phyloP scores from a whole-genome alignment of 2,888 invertebrate genomes.

The Chromoteleia sp. region DNA sequence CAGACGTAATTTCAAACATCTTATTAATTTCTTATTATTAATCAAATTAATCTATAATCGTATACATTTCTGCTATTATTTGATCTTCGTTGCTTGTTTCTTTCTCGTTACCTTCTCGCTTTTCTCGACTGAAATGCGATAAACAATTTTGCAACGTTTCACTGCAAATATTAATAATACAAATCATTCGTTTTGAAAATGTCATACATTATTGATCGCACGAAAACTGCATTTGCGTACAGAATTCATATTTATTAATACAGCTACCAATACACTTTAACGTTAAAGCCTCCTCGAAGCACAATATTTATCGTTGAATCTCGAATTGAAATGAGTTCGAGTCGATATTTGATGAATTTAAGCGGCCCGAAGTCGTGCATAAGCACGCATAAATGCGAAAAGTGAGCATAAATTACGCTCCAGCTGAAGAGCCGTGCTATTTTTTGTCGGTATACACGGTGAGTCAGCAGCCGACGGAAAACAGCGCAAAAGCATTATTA shows the following conservation, averaged over 20 bases:
- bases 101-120: too few species aligned
- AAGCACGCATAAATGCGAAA: conserved; percentile 51
- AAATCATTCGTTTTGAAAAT: too few species aligned
- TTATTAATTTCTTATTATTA: too few species aligned
- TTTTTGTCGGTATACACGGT: conserved; percentile 47
- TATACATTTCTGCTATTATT: too few species aligned
- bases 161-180: too few species aligned
- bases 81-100: too few species aligned
- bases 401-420: conserved; percentile 56
- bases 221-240: conserved; percentile 18
- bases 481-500: conserved; percentile 48
- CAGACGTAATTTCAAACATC: too few species aligned
- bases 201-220: neutral
- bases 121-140: too few species aligned
- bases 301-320: conserved; percentile 23
- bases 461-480: conserved; percentile 53
- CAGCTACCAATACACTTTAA: neutral
- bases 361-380: conserved; percentile 21
- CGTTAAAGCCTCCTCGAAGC: conserved; percentile 6
- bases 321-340: conserved; percentile 27
- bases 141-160: too few species aligned
- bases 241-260: conserved; percentile 19
- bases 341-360: conserved; percentile 51
- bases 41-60: too few species aligned
- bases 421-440: conserved; percentile 57